These are phyloP conservation scores for Labeo calbasu DNA, from an alignment of 2,797 vertebrate species.

Conservation along the genomic window DNA sequence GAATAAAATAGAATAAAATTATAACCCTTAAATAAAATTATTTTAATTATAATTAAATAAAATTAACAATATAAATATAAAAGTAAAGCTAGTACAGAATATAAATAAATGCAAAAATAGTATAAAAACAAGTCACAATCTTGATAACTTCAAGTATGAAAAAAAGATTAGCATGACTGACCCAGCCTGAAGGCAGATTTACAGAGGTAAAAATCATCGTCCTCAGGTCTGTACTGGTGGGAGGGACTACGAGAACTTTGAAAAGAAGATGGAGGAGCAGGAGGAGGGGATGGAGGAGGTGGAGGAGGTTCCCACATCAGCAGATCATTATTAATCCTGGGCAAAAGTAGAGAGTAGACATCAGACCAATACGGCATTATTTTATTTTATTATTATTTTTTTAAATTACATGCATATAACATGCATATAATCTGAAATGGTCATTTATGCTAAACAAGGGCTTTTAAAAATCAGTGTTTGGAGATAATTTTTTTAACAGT, in stretches of 20 bases:
- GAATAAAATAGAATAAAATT: too few species aligned
- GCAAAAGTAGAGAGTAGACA: neutral
- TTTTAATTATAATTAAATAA: neutral
- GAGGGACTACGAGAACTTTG: slow-evolving; percentile 50
- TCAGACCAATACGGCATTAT: neutral
- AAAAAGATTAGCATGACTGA: slow-evolving; percentile 61
- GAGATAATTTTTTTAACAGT: neutral
- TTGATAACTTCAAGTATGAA: neutral
- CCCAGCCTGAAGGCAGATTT: slow-evolving; percentile 88
- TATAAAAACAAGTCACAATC: neutral
- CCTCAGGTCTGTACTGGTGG: slow-evolving; percentile 61
- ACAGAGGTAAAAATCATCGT: slow-evolving; percentile 86
- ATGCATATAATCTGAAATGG: neutral
- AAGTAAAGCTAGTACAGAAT: neutral
- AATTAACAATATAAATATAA: neutral
- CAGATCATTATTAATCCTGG: slow-evolving; percentile 92
- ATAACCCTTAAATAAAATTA: neutral
- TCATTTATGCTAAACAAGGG: neutral
- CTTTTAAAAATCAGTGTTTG: neutral
- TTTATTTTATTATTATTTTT: neutral
- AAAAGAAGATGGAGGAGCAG: slow-evolving; percentile 65
- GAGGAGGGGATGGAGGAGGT: slow-evolving; percentile 64
- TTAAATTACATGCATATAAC: neutral
- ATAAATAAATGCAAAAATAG: neutral
- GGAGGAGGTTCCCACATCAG: slow-evolving; percentile 90